Evolutionary conservation across 1,140 invertebrate species (phyloP).

Genomic region (Heliothis subflexa): DNA sequence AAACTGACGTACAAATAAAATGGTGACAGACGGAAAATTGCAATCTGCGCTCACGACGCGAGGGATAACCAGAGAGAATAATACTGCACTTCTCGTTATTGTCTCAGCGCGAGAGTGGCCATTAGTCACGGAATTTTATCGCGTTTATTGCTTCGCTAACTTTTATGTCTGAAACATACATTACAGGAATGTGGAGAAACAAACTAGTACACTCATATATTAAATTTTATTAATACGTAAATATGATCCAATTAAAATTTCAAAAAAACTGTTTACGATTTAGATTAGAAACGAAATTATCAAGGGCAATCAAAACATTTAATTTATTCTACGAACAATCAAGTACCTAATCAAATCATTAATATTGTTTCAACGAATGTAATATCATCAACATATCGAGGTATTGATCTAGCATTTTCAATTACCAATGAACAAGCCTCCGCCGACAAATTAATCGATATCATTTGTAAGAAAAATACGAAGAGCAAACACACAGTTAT

Average conservation of each 20-base stretch:
- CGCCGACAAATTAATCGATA: conserved; percentile 41
- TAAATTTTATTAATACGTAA: conserved; percentile 2
- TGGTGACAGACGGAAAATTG: conserved; percentile 47
- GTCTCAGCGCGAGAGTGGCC: conserved; percentile 26
- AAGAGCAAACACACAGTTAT: conserved; percentile 18
- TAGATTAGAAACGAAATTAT: not conserved
- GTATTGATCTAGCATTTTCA: conserved; percentile 14
- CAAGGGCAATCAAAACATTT: not conserved
- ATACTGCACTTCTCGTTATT: conserved; percentile 36
- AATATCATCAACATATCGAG: conserved; percentile 15
- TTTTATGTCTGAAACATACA: conserved; percentile 38
- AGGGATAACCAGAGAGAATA: conserved; percentile 35
- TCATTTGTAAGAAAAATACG: conserved; percentile 35
- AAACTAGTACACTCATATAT: conserved; percentile 2
- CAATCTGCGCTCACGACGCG: conserved; percentile 43
- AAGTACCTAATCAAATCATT: conserved; percentile 25
- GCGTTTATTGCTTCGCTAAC: conserved; percentile 26
- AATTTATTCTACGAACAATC: conserved; percentile 15
- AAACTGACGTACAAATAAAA: conserved; percentile 44
- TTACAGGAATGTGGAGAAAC: conserved; percentile 34
- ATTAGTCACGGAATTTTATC: conserved; percentile 44
- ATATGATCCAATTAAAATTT: conserved; percentile 31
- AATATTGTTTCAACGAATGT: not conserved
- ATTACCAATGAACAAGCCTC: conserved; percentile 2
- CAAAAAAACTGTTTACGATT: not conserved